phyloP scores from a whole-genome alignment of 2,797 vertebrate genomes.

The Sebastes nivosus region DNA sequence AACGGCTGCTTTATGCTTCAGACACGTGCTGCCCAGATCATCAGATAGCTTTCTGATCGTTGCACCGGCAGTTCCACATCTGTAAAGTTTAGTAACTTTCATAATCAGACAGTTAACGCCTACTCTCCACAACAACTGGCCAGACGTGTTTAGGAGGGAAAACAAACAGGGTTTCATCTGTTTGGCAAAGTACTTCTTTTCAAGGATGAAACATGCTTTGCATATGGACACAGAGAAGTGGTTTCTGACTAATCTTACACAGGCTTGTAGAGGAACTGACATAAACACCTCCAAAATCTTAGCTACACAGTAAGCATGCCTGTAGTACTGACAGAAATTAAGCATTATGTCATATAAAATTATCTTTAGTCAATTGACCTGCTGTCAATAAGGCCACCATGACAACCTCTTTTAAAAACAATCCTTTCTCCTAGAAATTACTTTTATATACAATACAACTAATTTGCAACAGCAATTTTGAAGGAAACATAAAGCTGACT shows the following conservation, averaged over 20 bases:
- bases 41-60: slow-evolving; percentile 24
- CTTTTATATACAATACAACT: neutral
- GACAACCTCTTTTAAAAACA: neutral
- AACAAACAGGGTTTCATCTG: neutral
- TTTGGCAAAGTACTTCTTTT: neutral
- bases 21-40: slow-evolving; percentile 39
- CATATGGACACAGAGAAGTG: neutral
- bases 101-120: neutral
- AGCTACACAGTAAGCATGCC: neutral
- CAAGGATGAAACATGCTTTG: neutral
- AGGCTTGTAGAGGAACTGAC: neutral
- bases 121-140: neutral
- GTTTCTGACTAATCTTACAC: neutral
- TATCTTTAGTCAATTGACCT: neutral
- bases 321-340: neutral
- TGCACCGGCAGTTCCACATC: neutral
- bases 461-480: neutral
- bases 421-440: neutral
- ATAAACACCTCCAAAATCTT: neutral
- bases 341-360: neutral
- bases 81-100: neutral
- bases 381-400: neutral
- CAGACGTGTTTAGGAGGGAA: neutral
- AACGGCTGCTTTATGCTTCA: slow-evolving; percentile 23
- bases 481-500: neutral